Percentiles rank a stretch among this genome's conserved stretches.
phyloP scores from a whole-genome alignment of 2,888 invertebrate species.

The Ennomos fuscantarius region DNA sequence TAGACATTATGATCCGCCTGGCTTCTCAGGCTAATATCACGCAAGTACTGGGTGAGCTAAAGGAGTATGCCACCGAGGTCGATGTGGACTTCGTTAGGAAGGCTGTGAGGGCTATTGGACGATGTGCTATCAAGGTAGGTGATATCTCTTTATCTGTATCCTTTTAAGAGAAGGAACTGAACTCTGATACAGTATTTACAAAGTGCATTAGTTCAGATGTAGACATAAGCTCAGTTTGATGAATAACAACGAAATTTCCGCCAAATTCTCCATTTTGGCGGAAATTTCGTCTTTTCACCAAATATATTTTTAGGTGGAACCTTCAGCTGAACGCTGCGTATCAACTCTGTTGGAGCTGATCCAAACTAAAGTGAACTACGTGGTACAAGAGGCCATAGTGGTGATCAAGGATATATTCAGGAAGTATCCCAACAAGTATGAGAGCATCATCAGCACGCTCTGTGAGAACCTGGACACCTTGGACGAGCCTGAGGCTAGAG shows the following conservation, averaged over 20 bases:
- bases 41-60: conserved; percentile 98
- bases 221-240: too few relatives aligned
- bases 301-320: conserved; percentile 87
- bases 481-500: conserved; percentile 99
- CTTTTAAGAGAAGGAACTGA: too few relatives aligned
- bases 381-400: conserved; percentile 99
- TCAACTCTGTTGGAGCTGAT: conserved; percentile 98
- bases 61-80: conserved; percentile 99
- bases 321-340: conserved; percentile 99
- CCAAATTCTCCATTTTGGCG: too few relatives aligned
- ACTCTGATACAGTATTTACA: too few relatives aligned
- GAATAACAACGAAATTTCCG: too few relatives aligned
- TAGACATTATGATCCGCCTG: conserved; percentile 99
- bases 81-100: conserved; percentile 99
- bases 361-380: conserved; percentile 99
- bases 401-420: conserved; percentile 99
- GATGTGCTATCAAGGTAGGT: conserved; percentile 97
- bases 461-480: conserved; percentile 99
- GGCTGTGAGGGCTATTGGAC: conserved; percentile 98
- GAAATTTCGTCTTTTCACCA: not conserved
- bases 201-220: too few relatives aligned
- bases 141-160: not conserved
- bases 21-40: conserved; percentile 99
- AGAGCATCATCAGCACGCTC: conserved; percentile 99
- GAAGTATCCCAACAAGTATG: conserved; percentile 99